Conservation (phyloP, 2,888 invertebrate genomes). For the Amorpha juglandis region DNA sequence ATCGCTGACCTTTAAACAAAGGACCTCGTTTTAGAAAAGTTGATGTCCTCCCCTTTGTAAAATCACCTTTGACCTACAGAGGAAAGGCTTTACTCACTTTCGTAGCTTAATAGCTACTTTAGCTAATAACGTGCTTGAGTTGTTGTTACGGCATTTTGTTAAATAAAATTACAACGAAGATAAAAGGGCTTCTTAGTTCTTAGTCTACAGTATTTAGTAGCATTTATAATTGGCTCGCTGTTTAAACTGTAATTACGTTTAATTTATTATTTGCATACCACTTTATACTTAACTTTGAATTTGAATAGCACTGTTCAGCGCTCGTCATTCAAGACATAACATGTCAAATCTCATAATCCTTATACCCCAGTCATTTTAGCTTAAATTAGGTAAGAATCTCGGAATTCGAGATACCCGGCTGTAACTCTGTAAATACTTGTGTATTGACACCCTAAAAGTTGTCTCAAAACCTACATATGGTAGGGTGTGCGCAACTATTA, state of each 20-base stretch:
- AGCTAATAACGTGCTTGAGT: conserved; percentile 24
- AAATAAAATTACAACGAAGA: conserved; percentile 19
- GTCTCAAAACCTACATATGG: too few species aligned
- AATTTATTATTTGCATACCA: not conserved
- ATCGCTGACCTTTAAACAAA: conserved; percentile 47
- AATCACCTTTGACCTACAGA: conserved; percentile 40
- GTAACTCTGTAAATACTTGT: too few species aligned
- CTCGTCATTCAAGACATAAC: too few species aligned
- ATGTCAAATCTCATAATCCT: too few species aligned
- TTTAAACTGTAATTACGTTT: not conserved
- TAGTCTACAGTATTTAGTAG: not conserved
- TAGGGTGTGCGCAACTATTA: too few species aligned
- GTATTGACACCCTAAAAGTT: too few species aligned
- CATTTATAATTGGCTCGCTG: not conserved
- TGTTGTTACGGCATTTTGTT: conserved; percentile 22
- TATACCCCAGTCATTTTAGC: too few species aligned
- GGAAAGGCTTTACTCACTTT: conserved; percentile 33
- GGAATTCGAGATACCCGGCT: too few species aligned
- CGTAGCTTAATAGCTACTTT: conserved; percentile 29
- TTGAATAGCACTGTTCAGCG: too few species aligned
- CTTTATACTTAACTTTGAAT: too few species aligned
- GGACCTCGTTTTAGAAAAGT: conserved; percentile 42
- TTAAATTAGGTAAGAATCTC: too few species aligned
- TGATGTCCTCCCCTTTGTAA: conserved; percentile 37
- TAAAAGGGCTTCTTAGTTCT: conserved; percentile 17